Evolutionary conservation across 30 jellyfish, hydroid and myxozoan genomes (phyloP).

Genomic region (Hydractinia symbiolongicarpus): DNA sequence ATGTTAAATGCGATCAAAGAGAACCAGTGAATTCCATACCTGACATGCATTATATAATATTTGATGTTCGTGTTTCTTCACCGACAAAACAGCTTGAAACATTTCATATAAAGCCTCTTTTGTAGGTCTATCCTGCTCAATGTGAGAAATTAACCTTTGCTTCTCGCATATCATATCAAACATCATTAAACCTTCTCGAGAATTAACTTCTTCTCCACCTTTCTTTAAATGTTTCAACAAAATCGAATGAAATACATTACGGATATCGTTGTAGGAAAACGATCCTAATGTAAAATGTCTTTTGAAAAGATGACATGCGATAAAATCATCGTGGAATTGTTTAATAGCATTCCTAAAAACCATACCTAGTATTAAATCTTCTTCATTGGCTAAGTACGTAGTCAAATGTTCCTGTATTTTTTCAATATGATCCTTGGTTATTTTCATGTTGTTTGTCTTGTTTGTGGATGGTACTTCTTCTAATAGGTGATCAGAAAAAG

Average conservation of each 20-base stretch:
- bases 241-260: slow-evolving; percentile 77
- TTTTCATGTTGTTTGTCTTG: slow-evolving; percentile 56
- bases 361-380: neutral
- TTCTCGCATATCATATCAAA: slow-evolving; percentile 82
- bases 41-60: slow-evolving; percentile 79
- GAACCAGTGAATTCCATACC: slow-evolving; percentile 20
- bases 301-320: slow-evolving; percentile 75
- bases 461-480: slow-evolving; percentile 85
- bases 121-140: slow-evolving; percentile 90
- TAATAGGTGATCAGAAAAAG: slow-evolving; percentile 45
- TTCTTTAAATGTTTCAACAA: slow-evolving; percentile 38
- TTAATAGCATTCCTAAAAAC: slow-evolving; percentile 58
- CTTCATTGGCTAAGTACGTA: slow-evolving; percentile 75
- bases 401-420: slow-evolving; percentile 64
- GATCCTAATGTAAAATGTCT: slow-evolving; percentile 88
- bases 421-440: slow-evolving; percentile 70
- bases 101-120: slow-evolving; percentile 81
- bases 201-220: slow-evolving; percentile 64
- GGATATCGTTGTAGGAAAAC: slow-evolving; percentile 70
- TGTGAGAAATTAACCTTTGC: slow-evolving; percentile 87
- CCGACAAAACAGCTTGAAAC: slow-evolving; percentile 72
- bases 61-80: slow-evolving; percentile 77
- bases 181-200: slow-evolving; percentile 79
- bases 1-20: too few relatives aligned
- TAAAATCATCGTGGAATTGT: slow-evolving; percentile 62